These are phyloP conservation scores for Eilema depressum DNA, from an alignment of 2,888 invertebrate species.

Conservation along the genomic window DNA sequence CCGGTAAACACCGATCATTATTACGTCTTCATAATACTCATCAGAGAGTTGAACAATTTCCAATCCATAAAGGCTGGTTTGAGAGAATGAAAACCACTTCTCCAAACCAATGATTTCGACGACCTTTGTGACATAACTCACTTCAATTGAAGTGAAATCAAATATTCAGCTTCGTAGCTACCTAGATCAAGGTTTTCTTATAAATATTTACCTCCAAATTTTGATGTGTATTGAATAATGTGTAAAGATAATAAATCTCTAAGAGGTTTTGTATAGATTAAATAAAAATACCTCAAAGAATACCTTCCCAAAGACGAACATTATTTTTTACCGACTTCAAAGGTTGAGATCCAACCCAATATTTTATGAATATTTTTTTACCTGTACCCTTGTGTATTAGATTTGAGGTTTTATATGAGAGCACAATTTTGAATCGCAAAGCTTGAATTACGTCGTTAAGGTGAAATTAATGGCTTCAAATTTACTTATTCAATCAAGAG, in stretches of 20 bases:
- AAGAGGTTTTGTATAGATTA: conserved; percentile 22
- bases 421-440: conserved; percentile 1
- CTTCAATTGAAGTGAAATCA: not conserved
- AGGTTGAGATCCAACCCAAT: conserved; percentile 17
- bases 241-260: conserved; percentile 21
- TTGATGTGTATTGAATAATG: conserved; percentile 17
- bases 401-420: conserved; percentile 1
- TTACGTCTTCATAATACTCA: no score
- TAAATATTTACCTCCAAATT: conserved; percentile 16
- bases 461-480: not conserved
- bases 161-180: not conserved
- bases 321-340: conserved; percentile 34
- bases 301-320: conserved; percentile 20
- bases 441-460: not conserved
- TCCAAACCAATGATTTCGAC: not conserved
- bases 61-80: not conserved
- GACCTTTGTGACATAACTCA: not conserved
- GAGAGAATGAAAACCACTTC: not conserved
- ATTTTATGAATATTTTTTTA: conserved; percentile 19
- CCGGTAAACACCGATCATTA: not conserved
- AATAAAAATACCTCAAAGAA: conserved; percentile 31
- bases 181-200: not conserved
- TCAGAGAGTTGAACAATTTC: not conserved
- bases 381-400: conserved; percentile 9
- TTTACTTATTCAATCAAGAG: not conserved